These are phyloP conservation scores for Drosophila ficusphila DNA, from an alignment of 1,140 invertebrate species.

Conservation along the genomic window DNA sequence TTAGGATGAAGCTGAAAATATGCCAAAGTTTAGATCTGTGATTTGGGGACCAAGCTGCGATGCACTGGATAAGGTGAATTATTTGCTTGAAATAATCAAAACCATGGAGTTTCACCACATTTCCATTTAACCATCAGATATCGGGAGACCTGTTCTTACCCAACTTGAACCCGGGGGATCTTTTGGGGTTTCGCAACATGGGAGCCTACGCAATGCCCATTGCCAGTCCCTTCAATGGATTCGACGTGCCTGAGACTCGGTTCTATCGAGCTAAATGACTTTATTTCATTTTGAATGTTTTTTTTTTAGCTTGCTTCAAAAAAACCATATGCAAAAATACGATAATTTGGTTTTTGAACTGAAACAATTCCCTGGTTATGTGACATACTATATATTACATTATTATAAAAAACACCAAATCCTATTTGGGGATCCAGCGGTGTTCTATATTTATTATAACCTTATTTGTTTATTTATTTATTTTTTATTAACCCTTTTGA, in stretches of 20 bases:
- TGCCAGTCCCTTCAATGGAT: conserved; percentile 96
- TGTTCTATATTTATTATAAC: no score
- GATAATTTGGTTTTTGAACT: no score
- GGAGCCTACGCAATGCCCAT: conserved; percentile 96
- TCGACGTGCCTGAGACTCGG: conserved; percentile 85
- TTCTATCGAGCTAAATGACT: conserved; percentile 67
- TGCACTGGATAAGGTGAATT: conserved; percentile 93
- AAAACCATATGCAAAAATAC: no score
- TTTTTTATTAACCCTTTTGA: no score
- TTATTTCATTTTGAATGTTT: conserved; percentile 1
- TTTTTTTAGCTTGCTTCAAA: no score
- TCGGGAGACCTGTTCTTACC: conserved; percentile 88
- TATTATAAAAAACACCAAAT: no score
- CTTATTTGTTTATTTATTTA: no score
- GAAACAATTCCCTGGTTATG: no score
- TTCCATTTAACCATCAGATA: conserved; percentile 38
- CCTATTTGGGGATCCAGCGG: no score
- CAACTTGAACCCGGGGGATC: conserved; percentile 91
- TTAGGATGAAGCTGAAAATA: conserved; percentile 30
- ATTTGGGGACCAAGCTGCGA: conserved; percentile 99
- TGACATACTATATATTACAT: no score
- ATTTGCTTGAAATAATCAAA: no score
- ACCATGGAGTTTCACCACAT: neutral
- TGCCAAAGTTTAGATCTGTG: conserved; percentile 84
- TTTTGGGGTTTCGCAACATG: conserved; percentile 96